phyloP scores from a whole-genome alignment of 92 coral and sea anemone species.

The Muricea muricata region DNA sequence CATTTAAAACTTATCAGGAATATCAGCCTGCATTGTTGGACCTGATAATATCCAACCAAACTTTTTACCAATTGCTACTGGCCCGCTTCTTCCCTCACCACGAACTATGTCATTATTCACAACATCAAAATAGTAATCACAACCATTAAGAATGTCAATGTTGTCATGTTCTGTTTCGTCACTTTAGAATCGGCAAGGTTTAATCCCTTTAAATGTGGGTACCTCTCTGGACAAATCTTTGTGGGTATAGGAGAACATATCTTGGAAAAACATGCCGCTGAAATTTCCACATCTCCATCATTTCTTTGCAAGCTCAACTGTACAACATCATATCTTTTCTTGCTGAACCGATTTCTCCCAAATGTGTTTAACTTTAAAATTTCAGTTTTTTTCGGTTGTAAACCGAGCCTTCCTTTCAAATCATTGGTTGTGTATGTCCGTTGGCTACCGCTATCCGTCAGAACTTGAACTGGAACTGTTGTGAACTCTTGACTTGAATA shows the following conservation, averaged over 20 bases:
- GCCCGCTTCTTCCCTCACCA: not conserved
- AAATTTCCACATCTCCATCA: slow-evolving; percentile 2
- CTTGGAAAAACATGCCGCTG: slow-evolving; percentile 47
- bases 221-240: slow-evolving; percentile 38
- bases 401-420: not conserved
- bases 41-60: slow-evolving; percentile 16
- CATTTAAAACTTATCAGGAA: not conserved
- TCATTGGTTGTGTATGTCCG: not conserved
- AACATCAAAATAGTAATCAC: not conserved
- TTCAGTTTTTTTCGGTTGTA: not conserved
- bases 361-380: not conserved
- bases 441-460: not conserved
- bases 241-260: slow-evolving; percentile 47
- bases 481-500: not conserved
- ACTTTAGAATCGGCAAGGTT: not conserved
- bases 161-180: not conserved
- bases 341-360: not conserved
- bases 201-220: slow-evolving; percentile 54
- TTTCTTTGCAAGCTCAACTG: not conserved
- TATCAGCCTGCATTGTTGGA: not conserved
- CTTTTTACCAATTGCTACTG: not conserved
- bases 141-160: not conserved
- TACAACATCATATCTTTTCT: not conserved
- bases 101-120: not conserved
- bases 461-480: not conserved